Percentiles rank a stretch among this genome's conserved stretches.
phyloP scores from a whole-genome alignment of 2,797 vertebrate species.

The Psittacula derbiana region DNA sequence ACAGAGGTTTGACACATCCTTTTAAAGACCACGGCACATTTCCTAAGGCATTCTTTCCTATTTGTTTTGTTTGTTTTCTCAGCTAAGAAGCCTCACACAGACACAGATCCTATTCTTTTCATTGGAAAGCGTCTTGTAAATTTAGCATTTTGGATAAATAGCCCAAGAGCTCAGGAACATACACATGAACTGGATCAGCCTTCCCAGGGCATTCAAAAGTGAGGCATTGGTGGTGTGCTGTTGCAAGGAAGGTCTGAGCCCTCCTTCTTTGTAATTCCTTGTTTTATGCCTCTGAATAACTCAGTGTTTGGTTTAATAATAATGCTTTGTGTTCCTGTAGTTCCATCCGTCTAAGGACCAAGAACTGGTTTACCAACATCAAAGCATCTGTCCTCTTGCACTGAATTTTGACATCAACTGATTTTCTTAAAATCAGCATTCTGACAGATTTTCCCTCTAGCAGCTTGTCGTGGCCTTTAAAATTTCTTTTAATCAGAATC shows the following conservation, averaged over 20 bases:
- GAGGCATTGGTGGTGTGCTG: not conserved
- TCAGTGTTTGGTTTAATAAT: not conserved
- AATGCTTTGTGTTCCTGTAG: not conserved
- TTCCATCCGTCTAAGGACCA: not conserved
- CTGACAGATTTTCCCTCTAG: not conserved
- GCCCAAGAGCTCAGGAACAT: not conserved
- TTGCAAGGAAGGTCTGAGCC: not conserved
- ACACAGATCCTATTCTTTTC: not conserved
- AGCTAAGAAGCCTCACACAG: not conserved
- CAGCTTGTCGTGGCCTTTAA: not conserved
- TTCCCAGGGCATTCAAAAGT: not conserved
- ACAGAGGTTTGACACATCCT: not conserved
- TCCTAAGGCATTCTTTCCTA: not conserved
- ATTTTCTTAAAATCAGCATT: constrained; percentile 14
- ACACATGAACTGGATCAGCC: not conserved
- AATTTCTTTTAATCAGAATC: not conserved
- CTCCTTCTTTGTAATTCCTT: not conserved
- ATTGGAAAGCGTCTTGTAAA: not conserved
- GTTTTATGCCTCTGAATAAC: not conserved
- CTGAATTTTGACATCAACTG: not conserved
- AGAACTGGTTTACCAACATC: not conserved
- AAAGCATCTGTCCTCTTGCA: not conserved
- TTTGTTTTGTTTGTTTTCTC: not conserved
- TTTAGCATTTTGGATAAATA: not conserved
- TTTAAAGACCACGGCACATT: not conserved